Evolutionary conservation across 2,888 invertebrate species (phyloP).

Genomic region (Cataglyphis altisquamis): DNA sequence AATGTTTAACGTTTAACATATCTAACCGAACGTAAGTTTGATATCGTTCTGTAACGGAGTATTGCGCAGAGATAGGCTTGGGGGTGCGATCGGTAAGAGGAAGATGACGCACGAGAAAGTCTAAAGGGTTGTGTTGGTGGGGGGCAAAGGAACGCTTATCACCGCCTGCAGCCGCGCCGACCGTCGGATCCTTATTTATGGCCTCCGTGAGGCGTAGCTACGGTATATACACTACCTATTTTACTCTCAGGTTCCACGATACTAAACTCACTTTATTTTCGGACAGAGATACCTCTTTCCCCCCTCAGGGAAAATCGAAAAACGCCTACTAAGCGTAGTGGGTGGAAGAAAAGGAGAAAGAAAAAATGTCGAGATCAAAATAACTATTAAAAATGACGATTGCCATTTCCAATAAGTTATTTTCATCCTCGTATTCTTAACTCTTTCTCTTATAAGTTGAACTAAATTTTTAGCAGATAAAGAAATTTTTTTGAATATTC

Average conservation of each 20-base stretch:
- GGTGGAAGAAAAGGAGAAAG: neutral
- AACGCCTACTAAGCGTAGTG: constrained; percentile 44
- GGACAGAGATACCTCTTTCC: constrained; percentile 51
- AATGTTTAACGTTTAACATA: constrained; percentile 34
- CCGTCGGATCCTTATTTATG: constrained; percentile 86
- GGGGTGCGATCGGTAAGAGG: constrained; percentile 53
- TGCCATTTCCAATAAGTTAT: neutral
- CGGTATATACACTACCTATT: constrained; percentile 77
- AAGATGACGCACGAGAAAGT: constrained; percentile 71
- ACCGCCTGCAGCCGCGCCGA: constrained; percentile 83
- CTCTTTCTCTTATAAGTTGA: neutral
- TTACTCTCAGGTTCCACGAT: constrained; percentile 74
- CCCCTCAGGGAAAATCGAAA: constrained; percentile 68
- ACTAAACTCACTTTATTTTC: constrained; percentile 79
- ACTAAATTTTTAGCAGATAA: neutral
- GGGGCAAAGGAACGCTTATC: constrained; percentile 83
- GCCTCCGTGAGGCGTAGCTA: constrained; percentile 79
- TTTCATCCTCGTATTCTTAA: neutral
- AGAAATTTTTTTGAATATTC: neutral
- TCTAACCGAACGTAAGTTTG: constrained; percentile 23
- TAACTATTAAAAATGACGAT: neutral
- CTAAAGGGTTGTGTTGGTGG: constrained; percentile 66
- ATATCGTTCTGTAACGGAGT: constrained; percentile 53
- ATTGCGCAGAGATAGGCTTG: constrained; percentile 35
- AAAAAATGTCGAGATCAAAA: neutral